Evolutionary conservation across 2,888 invertebrate species (phyloP), one percentile per base, ranked within the genome.

Genomic region (Hermodice carunculata): DNA sequence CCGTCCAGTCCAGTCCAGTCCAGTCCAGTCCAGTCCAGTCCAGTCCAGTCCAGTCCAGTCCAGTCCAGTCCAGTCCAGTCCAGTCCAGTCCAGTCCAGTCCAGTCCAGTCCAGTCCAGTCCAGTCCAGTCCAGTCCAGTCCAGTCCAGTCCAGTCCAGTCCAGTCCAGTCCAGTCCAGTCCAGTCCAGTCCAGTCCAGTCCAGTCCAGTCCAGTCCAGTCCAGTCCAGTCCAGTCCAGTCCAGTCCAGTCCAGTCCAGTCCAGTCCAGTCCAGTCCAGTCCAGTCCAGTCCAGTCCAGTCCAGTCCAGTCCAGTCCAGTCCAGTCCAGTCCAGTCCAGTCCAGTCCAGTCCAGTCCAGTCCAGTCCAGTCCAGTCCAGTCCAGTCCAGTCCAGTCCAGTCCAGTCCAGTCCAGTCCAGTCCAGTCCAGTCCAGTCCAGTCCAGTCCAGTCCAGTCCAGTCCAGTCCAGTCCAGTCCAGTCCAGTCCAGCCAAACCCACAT

Each of bases 311-410:
- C 49, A 48, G 28, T 28, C 49, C 49, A 48, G 49, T 48, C 49
- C 49, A 48, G 28, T 48, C 49, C 28, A 48, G 28, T 28, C 49
- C 49, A 48, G 49, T 48, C 49, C 49, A 48, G 28, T 40, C 40
- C 40, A 40, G 40, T 48, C 49, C 28, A 48, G 28, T 48, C 49
- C 49, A 48, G 28, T 48, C 49, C 49, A 48, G 28, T 48, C 49
- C 28, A 48, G 28, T 48, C 49, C 49, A 48, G 49, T 48, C 28
- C 49, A 48, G 40, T 48, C 49, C 49, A 48, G 28, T 28, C 49
- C 49, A 48, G 49, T 48, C 49, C 49, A 48, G 28, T 48, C 49
- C 28, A 48, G 28, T 48, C 49, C 49, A 48, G 28, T 48, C 49
- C 49, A 48, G 28, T 48, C 49, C 49, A 48, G 28, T 28, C 49